phyloP scores from a whole-genome alignment of 2,113 vertebrate genomes.

The Shinisaurus crocodilurus region DNA sequence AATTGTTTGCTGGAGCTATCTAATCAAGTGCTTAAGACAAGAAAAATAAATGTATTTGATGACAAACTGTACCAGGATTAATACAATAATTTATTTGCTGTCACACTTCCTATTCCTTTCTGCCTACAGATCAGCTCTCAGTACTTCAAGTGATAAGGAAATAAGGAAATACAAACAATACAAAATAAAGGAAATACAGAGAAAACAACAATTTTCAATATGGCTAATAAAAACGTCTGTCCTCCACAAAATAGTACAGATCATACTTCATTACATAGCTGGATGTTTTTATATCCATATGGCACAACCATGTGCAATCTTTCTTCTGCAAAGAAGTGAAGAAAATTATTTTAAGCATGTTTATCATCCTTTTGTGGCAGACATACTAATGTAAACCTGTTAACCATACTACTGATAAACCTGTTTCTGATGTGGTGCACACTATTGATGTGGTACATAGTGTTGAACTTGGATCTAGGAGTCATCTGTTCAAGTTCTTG shows the following conservation, averaged over 20 bases:
- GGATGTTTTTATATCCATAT: background rate
- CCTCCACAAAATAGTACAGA: background rate
- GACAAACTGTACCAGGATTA: constrained; percentile 68
- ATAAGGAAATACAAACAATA: background rate
- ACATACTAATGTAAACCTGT: too few species aligned
- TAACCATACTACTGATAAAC: background rate
- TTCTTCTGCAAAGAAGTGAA: background rate
- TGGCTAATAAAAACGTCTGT: background rate
- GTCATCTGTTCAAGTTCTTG: background rate
- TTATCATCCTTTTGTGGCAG: background rate
- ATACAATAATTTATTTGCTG: constrained; percentile 68
- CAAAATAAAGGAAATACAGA: background rate
- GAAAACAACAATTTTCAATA: background rate
- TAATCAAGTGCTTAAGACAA: constrained; percentile 77
- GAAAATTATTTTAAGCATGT: background rate
- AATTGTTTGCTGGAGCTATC: constrained; percentile 76
- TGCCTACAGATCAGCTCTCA: constrained; percentile 36
- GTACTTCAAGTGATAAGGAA: background rate
- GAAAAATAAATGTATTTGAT: constrained; percentile 73
- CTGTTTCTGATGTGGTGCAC: background rate
- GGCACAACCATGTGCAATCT: background rate
- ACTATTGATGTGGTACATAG: background rate
- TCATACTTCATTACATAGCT: background rate
- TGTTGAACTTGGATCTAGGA: background rate
- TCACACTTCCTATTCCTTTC: constrained; percentile 66